Base-by-base conservation (phyloP, 2,113 vertebrate genomes). In the Globicephala melas region DNA sequence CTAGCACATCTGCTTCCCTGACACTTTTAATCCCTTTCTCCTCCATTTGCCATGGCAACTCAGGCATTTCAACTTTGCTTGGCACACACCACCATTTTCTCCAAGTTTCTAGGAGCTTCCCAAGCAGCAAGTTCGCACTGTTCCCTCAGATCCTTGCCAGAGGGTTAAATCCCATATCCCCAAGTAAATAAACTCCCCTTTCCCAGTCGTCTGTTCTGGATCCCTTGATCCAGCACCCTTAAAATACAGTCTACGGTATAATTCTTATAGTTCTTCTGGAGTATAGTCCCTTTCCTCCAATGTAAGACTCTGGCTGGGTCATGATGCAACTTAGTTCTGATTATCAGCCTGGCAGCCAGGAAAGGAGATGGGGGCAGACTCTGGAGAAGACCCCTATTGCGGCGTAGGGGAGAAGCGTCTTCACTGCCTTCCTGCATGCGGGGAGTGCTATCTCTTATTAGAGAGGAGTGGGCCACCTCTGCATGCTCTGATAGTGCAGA, bases 1-100 rank as follows among this genome's bases (percentile, higher is more conserved):
- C 67, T 53, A 80, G 20, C 65, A 70, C 31, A 11, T 60, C 85
- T 31, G 38, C 89, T 83, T 73, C 47, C 23, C 79, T 71, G 55
- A 73, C 10, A 5, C 44, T 95, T 91, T 87, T 55, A 92, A 86
- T 94, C 14, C 38, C 76, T 88, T 88, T 91, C 50, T 91, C 77
- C 13, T 55, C 60, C 21, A 55, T 47, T 36, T 87, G 25, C n/a
- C 86, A 70, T 73, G 58, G 62, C 21, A 84, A 63, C 6, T 55
- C 71, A 44, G 9, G 11, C 15, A 89, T 81, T 95, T 89, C 60
- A 70, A 12, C 31, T 86, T 89, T 73, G 20, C 70, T 63, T 74
- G 58, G 58, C 23, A 33, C 71, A 41, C 38, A 21, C 41, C 53
- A 63, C 47, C 36, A 31, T 31, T 91, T 86, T 82, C 80, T 90